Evolutionary conservation across 2,113 vertebrate genomes (phyloP).

Genomic region (Poeciliopsis turrubarensis): DNA sequence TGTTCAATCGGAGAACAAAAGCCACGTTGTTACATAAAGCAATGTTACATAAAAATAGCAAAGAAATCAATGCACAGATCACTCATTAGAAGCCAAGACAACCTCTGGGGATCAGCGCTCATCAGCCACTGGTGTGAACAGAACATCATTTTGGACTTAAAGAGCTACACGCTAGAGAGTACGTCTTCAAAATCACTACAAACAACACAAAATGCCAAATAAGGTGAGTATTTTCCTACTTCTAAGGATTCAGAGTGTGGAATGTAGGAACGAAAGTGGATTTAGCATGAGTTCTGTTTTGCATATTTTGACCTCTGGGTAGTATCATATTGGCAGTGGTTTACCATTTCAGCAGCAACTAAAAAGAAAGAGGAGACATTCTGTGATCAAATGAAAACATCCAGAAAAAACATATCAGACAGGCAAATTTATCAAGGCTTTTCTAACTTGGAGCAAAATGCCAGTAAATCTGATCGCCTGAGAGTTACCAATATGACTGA

Average conservation of each 20-base stretch:
- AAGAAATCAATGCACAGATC: slow-evolving; percentile 60
- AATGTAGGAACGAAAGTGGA: neutral
- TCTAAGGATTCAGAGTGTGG: neutral
- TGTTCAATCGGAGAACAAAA: slow-evolving; percentile 50
- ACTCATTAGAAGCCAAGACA: slow-evolving; percentile 58
- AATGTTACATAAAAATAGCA: slow-evolving; percentile 30
- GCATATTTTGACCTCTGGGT: neutral
- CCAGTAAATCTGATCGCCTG: slow-evolving; percentile 18
- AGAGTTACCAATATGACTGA: slow-evolving; percentile 8
- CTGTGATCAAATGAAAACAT: slow-evolving; percentile 33
- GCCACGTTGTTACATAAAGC: slow-evolving; percentile 37
- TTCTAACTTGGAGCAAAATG: slow-evolving; percentile 16
- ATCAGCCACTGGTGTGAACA: slow-evolving; percentile 13
- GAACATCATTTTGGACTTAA: slow-evolving; percentile 5
- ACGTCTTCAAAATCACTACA: neutral
- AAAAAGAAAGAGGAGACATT: slow-evolving; percentile 28
- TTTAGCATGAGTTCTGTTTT: neutral
- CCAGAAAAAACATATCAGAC: slow-evolving; percentile 17
- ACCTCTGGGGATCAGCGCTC: slow-evolving; percentile 34
- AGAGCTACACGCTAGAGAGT: neutral
- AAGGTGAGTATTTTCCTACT: neutral
- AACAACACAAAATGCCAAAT: neutral
- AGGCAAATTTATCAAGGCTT: neutral
- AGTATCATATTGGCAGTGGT: neutral
- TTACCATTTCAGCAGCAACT: neutral